These are phyloP conservation scores for Cuniculus paca DNA, from an alignment of 2,797 vertebrate species.

Conservation along the genomic window DNA sequence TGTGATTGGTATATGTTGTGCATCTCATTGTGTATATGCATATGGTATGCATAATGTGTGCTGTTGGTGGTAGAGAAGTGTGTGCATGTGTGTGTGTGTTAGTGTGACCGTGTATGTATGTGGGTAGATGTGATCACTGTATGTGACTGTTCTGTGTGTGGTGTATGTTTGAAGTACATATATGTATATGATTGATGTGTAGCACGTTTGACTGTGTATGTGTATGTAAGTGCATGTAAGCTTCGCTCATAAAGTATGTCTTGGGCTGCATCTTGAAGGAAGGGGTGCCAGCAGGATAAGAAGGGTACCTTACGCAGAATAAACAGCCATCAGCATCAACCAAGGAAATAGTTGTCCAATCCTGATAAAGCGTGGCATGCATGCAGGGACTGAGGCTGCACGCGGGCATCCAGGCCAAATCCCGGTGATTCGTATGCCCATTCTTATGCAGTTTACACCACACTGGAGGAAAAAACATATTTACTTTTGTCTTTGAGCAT, in stretches of 20 bases:
- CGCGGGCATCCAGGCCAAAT: neutral
- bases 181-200: neutral
- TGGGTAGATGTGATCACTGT: no score
- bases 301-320: neutral
- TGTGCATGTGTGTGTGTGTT: neutral
- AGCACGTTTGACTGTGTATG: neutral
- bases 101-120: neutral
- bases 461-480: neutral
- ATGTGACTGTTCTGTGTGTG: neutral
- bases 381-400: neutral
- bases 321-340: neutral
- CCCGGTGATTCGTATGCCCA: neutral
- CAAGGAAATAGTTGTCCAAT: neutral
- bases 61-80: no score
- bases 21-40: neutral
- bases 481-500: neutral
- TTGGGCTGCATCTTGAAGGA: neutral
- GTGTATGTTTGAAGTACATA: neutral
- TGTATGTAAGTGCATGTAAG: neutral
- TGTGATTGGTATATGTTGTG: neutral
- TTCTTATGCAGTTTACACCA: neutral
- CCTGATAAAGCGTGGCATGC: neutral
- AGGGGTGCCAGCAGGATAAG: neutral
- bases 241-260: neutral
- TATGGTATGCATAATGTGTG: neutral